phyloP scores from a whole-genome alignment of 2,797 vertebrate genomes.

The Sebastes diploproa region DNA sequence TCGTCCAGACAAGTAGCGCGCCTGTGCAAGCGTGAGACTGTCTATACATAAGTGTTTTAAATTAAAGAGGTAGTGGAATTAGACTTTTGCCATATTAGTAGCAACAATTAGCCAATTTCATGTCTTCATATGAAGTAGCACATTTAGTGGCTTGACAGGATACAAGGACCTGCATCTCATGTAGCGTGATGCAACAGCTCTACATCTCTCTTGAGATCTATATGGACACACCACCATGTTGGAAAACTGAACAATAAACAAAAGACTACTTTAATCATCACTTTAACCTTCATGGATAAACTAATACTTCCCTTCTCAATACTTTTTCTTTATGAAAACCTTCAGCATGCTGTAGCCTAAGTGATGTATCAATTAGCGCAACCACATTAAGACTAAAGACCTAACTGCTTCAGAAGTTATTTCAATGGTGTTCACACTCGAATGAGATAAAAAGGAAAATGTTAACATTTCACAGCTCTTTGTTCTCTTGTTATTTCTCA shows the following conservation, averaged over 20 bases:
- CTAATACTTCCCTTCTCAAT: too few relatives aligned
- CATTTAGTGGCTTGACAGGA: background rate
- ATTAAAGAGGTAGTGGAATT: too few relatives aligned
- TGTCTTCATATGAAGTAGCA: background rate
- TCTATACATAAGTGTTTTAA: too few relatives aligned
- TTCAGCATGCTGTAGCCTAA: background rate
- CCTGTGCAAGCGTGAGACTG: rapidly evolving
- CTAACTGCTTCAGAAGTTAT: background rate
- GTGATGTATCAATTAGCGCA: background rate
- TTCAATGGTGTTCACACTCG: background rate
- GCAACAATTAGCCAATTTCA: background rate
- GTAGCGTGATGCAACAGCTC: rapidly evolving
- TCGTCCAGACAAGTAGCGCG: too few relatives aligned
- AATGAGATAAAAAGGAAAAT: background rate
- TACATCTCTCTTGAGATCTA: too few relatives aligned
- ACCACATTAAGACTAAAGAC: background rate
- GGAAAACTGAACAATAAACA: background rate
- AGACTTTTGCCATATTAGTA: background rate
- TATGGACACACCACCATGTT: background rate
- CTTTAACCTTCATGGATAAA: background rate
- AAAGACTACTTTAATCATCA: background rate
- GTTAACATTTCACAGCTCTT: background rate
- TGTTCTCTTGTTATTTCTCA: background rate
- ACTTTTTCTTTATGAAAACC: background rate
- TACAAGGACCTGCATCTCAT: too few relatives aligned